A percentile compares a stretch with the other conserved stretches of the same genome.
These are phyloP conservation scores for Urocitellus parryii DNA, from an alignment of 2,113 vertebrate species.

Conservation along the genomic window DNA sequence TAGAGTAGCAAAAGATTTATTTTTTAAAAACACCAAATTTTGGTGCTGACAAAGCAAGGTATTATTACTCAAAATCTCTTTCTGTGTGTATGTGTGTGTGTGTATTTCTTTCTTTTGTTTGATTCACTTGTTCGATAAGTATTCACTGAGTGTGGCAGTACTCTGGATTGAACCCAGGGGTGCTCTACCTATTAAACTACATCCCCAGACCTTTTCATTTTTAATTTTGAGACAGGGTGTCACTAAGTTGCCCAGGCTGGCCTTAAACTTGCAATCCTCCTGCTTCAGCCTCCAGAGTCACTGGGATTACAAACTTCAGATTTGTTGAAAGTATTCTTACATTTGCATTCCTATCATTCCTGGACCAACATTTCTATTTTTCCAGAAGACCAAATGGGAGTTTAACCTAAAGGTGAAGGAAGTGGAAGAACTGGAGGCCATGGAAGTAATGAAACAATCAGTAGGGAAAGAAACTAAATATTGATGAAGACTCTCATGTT, in stretches of 20 bases:
- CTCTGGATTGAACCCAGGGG: too few relatives aligned
- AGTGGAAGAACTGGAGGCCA: background rate
- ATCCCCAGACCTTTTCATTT: too few relatives aligned
- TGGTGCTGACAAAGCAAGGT: slow-evolving; percentile 8
- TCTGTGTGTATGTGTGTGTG: too few relatives aligned
- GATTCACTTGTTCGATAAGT: too few relatives aligned
- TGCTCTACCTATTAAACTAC: too few relatives aligned
- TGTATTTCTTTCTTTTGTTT: too few relatives aligned
- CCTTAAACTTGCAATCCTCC: too few relatives aligned
- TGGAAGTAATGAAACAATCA: background rate
- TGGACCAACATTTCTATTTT: slow-evolving; percentile 5
- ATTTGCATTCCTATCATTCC: slow-evolving; percentile 18
- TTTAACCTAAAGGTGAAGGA: background rate
- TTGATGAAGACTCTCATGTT: slow-evolving; percentile 22
- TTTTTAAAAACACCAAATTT: background rate
- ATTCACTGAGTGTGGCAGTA: too few relatives aligned
- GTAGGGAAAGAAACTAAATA: slow-evolving; percentile 52
- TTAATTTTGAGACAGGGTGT: too few relatives aligned
- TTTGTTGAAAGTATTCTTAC: slow-evolving; percentile 59
- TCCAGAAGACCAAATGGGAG: background rate
- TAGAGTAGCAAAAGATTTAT: background rate
- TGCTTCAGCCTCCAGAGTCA: too few relatives aligned
- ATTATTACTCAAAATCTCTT: background rate
- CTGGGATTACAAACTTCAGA: background rate
- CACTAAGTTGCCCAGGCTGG: too few relatives aligned